Evolutionary conservation across 1,140 invertebrate species (phyloP).

Genomic region (Galendromus occidentalis): DNA sequence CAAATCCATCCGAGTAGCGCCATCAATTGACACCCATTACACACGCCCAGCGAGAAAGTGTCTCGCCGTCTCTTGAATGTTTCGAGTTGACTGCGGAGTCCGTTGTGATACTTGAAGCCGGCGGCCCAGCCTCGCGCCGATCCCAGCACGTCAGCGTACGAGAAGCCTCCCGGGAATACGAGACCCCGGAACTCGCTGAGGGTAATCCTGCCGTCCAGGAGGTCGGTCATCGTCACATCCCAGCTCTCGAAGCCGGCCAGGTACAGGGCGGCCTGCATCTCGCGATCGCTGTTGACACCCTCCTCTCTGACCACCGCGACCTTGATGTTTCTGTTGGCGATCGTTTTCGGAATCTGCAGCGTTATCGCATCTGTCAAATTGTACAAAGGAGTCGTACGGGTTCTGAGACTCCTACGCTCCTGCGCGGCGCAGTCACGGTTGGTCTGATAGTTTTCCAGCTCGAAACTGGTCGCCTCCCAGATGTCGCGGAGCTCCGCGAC

Average conservation of each 20-base stretch:
- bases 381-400: conserved; percentile 25
- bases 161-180: conserved; percentile 90
- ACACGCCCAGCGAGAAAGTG: conserved; percentile 88
- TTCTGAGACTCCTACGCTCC: conserved; percentile 33
- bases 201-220: conserved; percentile 43
- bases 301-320: conserved; percentile 88
- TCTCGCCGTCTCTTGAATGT: conserved; percentile 47
- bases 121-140: conserved; percentile 96
- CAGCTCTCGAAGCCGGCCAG: conserved; percentile 73
- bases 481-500: conserved; percentile 46
- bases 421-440: conserved; percentile 52
- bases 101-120: conserved; percentile 50
- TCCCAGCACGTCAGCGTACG: conserved; percentile 89
- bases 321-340: not conserved
- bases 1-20: conserved; percentile 41
- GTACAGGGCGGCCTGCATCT: conserved; percentile 85
- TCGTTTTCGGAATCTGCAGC: not conserved
- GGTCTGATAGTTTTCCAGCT: conserved; percentile 60
- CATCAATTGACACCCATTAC: conserved; percentile 94
- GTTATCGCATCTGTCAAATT: conserved; percentile 31
- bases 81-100: conserved; percentile 45
- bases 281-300: conserved; percentile 86
- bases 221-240: conserved; percentile 78
- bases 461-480: conserved; percentile 91
- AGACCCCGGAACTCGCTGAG: conserved; percentile 65